Evolutionary conservation across 2,113 vertebrate species (phyloP), one percentile per base, ranked within the genome.

Genomic region (Paraplagusia blochii): DNA sequence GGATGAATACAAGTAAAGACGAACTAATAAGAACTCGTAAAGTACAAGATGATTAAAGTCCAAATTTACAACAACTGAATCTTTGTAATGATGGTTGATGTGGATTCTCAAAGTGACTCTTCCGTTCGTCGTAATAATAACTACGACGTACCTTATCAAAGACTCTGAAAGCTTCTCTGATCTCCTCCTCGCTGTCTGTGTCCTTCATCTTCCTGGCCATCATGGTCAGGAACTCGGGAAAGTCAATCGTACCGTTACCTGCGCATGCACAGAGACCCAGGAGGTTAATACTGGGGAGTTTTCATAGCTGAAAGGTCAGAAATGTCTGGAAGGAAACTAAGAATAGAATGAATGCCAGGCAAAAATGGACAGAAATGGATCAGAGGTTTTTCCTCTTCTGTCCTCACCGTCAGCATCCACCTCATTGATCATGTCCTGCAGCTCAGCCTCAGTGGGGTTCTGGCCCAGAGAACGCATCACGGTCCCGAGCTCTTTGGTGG

Each of bases 171-270:
- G 94, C 94, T 90, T 96, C 94, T 72, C 93, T 86, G 77, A 94
- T 95, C 84, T 96, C 93, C 82, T 95, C 94, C 83, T 96, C 93
- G 0, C 94, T 95, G 86, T 95, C 94, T 0, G 93, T 96, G 19
- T 96, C 94, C 75, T 96, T 96, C 94, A 95, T 95, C 88, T 96
- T 96, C 43, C 94, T 88, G 4, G 92, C 94, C 94, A 95, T 94
- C 94, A 95, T 94, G 72, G 94, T 95, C 57, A 96, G 83, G 79
- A 96, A 95, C 86, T 95, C 93, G 0, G 94, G 94, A 74, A 96
- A 96, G 75, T 96, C 93, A 38, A 95, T 94, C 44, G 93, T 96
- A 35, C 94, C 93, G 0, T 95, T 96, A 22, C 94, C 94, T 95
- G 72, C 8, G 39, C 38, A 61, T 36, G 57, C 11, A 40, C 10